These are phyloP conservation scores for Festucalex cinctus DNA, from an alignment of 2,113 vertebrate genomes.

Conservation along the genomic window DNA sequence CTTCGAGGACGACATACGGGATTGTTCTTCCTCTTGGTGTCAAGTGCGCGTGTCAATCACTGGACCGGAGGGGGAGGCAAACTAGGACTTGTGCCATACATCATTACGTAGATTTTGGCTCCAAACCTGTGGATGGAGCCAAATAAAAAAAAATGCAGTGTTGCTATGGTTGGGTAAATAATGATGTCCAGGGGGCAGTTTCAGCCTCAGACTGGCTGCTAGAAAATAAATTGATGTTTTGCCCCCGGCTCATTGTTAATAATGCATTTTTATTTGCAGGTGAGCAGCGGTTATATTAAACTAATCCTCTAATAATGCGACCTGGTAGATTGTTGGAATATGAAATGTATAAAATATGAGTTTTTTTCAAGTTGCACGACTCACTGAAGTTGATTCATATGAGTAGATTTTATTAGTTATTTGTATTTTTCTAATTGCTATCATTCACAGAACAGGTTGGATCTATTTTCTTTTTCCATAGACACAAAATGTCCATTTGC, in stretches of 20 bases:
- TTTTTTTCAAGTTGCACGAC: background rate
- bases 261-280: constrained; percentile 45
- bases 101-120: constrained; percentile 50
- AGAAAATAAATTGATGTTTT: constrained; percentile 58
- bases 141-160: constrained; percentile 41
- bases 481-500: background rate
- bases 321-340: constrained; percentile 1
- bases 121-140: constrained; percentile 38
- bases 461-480: background rate
- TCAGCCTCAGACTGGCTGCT: constrained; percentile 33
- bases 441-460: background rate
- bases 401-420: background rate
- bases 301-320: constrained; percentile 35
- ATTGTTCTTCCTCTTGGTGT: constrained; percentile 17
- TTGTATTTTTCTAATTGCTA: background rate
- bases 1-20: background rate
- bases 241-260: constrained; percentile 52
- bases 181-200: constrained; percentile 61
- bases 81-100: constrained; percentile 44
- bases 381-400: background rate
- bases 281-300: constrained; percentile 23
- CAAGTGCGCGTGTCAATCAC: constrained; percentile 47
- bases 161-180: constrained; percentile 63
- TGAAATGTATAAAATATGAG: constrained; percentile 2
- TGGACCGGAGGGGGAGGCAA: constrained; percentile 9